These are phyloP conservation scores for Apodemia duryi DNA, from an alignment of 2,888 invertebrate species.

Conservation along the genomic window DNA sequence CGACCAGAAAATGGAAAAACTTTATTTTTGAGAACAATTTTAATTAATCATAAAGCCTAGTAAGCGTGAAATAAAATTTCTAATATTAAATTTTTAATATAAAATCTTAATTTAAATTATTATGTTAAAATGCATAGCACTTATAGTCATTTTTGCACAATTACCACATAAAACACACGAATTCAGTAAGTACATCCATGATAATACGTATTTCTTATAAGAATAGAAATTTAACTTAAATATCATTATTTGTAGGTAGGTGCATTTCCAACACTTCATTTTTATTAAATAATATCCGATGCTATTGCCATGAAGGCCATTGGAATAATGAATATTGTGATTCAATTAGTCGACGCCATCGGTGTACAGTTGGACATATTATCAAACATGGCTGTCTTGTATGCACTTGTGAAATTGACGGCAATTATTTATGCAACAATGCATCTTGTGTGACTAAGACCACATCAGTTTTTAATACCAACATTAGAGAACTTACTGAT, in stretches of 20 bases:
- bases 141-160: slow-evolving; percentile 44
- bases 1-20: slow-evolving; percentile 31
- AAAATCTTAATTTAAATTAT: slow-evolving; percentile 30
- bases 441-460: slow-evolving; percentile 41
- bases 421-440: slow-evolving; percentile 49
- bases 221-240: not conserved
- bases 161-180: slow-evolving; percentile 36
- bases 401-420: slow-evolving; percentile 58
- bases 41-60: slow-evolving; percentile 36
- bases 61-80: slow-evolving; percentile 42
- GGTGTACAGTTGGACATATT: slow-evolving; percentile 53
- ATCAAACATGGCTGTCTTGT: slow-evolving; percentile 58
- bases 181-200: slow-evolving; percentile 44
- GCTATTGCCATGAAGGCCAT: slow-evolving; percentile 49
- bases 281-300: slow-evolving; percentile 49
- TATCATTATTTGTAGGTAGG: slow-evolving; percentile 40
- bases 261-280: slow-evolving; percentile 61
- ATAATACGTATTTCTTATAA: not conserved
- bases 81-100: slow-evolving; percentile 31
- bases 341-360: slow-evolving; percentile 38
- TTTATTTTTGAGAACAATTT: slow-evolving; percentile 34
- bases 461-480: slow-evolving; percentile 15
- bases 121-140: slow-evolving; percentile 48
- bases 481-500: slow-evolving; percentile 19
- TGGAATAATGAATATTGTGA: slow-evolving; percentile 53